Conservation (phyloP, 1,140 invertebrate species). For the Nebria ingens region DNA sequence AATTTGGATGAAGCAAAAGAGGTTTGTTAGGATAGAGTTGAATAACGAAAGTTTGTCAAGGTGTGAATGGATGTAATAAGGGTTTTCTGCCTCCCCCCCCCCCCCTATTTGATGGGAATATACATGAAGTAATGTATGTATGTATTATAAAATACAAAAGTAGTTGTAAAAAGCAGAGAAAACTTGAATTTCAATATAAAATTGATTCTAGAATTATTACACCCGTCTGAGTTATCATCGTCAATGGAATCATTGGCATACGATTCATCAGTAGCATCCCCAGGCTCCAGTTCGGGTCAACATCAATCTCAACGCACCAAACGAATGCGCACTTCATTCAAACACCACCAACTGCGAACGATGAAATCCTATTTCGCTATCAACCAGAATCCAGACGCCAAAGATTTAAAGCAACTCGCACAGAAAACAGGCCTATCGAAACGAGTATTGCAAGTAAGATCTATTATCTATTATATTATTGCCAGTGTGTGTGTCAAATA, state of each 20-base stretch:
- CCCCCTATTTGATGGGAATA: no score
- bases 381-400: constrained; percentile 96
- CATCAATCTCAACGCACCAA: constrained; percentile 60
- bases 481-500: no score
- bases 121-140: no score
- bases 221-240: constrained; percentile 59
- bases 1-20: no score
- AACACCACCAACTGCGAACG: constrained; percentile 90
- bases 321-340: constrained; percentile 92
- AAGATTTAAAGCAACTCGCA: constrained; percentile 87
- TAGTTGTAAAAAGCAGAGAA: no score
- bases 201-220: constrained; percentile 66
- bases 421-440: constrained; percentile 96
- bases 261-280: constrained; percentile 60
- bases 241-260: constrained; percentile 68
- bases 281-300: constrained; percentile 45
- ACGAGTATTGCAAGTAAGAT: constrained; percentile 84
- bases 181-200: no score
- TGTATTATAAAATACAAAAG: no score
- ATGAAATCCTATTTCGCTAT: constrained; percentile 97
- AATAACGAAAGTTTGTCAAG: no score
- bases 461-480: no score
- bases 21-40: no score
- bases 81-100: no score
- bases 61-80: no score